These are phyloP conservation scores for Chaetodon auriga DNA, from an alignment of 2,113 vertebrate genomes.

Conservation along the genomic window DNA sequence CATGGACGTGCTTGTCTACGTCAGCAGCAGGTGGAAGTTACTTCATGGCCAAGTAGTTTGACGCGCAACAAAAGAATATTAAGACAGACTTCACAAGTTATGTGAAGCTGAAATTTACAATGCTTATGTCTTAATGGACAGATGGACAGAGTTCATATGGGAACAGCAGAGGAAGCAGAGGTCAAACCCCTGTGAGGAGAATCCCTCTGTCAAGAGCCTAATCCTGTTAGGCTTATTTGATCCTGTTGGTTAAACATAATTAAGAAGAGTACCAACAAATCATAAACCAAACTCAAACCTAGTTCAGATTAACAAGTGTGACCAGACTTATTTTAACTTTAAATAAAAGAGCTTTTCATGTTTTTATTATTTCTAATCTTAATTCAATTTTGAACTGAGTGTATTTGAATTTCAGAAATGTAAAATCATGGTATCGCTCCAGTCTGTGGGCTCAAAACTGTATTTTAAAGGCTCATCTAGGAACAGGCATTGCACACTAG, in stretches of 20 bases:
- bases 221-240: constrained; percentile 26
- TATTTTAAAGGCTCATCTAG: background rate
- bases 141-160: background rate
- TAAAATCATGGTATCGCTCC: background rate
- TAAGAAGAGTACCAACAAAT: background rate
- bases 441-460: background rate
- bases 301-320: background rate
- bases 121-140: background rate
- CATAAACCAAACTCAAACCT: background rate
- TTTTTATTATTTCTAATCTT: background rate
- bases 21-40: too few relatives aligned
- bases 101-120: background rate
- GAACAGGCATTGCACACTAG: background rate
- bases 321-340: background rate
- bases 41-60: too few relatives aligned
- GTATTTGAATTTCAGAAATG: background rate
- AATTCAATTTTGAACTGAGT: background rate
- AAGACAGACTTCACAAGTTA: background rate
- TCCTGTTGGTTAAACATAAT: constrained; percentile 1
- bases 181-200: background rate
- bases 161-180: too few relatives aligned
- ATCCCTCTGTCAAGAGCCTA: background rate
- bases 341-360: too few relatives aligned
- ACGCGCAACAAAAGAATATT: background rate
- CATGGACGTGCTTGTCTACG: too few relatives aligned